Percentiles rank a stretch among this genome's conserved stretches.
Evolutionary conservation across 1,140 invertebrate genomes (phyloP).

Genomic region (Philopotamus ludificatus): DNA sequence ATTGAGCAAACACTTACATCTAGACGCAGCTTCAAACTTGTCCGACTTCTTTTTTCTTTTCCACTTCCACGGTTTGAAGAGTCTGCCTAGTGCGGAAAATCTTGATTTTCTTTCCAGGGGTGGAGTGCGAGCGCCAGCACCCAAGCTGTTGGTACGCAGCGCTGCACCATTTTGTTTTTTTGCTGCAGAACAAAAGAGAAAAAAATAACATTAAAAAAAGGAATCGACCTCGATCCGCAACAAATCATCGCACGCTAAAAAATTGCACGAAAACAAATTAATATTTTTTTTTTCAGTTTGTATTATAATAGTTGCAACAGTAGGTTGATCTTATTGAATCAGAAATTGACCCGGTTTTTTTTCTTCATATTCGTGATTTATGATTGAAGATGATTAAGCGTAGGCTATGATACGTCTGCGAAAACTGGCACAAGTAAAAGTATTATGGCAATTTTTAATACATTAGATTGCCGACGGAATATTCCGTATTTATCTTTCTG

Average conservation of each 20-base stretch:
- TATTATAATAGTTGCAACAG: too few species aligned
- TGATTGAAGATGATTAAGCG: too few species aligned
- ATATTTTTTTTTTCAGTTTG: neutral
- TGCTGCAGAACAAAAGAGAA: slow-evolving; percentile 64
- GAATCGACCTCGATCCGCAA: too few species aligned
- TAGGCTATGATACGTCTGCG: too few species aligned
- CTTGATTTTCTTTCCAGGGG: slow-evolving; percentile 87
- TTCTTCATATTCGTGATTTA: too few species aligned
- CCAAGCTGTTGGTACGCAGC: slow-evolving; percentile 80
- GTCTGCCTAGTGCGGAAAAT: slow-evolving; percentile 87
- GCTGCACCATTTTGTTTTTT: slow-evolving; percentile 92
- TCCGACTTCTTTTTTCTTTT: slow-evolving; percentile 98
- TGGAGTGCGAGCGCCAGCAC: slow-evolving; percentile 70
- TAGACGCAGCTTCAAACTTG: slow-evolving; percentile 92
- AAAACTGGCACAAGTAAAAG: too few species aligned
- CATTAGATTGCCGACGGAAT: too few species aligned
- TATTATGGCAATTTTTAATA: too few species aligned
- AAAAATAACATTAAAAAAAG: neutral
- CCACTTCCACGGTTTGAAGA: slow-evolving; percentile 99
- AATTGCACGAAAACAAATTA: neutral
- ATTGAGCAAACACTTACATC: slow-evolving; percentile 71
- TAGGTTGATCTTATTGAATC: too few species aligned
- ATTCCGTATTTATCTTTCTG: too few species aligned
- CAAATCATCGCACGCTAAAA: neutral
- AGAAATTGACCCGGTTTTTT: too few species aligned